Conservation (phyloP, 2,797 vertebrate genomes). For the Halcyon smyrnensis region DNA sequence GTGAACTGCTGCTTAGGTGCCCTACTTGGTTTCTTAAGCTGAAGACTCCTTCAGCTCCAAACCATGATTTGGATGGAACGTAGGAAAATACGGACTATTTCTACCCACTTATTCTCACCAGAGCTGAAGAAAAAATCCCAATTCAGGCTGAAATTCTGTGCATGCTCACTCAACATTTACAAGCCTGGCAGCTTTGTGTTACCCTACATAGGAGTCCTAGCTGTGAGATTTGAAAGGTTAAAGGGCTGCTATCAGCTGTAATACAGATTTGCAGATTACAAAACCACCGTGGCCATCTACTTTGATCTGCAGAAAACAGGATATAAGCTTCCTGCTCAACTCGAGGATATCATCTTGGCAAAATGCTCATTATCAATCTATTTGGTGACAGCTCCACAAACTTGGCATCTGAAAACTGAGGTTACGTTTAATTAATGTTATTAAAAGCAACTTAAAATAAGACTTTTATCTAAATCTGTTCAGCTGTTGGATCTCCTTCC, state of each 20-base stretch:
- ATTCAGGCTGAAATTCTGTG: background rate
- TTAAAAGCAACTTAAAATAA: background rate
- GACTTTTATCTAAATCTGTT: background rate
- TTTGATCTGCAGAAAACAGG: background rate
- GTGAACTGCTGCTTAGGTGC: background rate
- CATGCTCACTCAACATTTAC: background rate
- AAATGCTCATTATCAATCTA: background rate
- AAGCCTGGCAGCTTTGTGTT: conserved; percentile 15
- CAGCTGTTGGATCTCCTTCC: background rate
- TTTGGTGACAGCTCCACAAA: background rate
- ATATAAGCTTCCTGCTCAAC: background rate
- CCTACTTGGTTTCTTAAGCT: background rate
- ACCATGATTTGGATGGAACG: background rate
- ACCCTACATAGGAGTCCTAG: conserved; percentile 9
- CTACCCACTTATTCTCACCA: background rate
- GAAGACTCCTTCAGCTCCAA: background rate
- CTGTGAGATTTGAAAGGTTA: conserved; percentile 47
- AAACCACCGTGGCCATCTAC: conserved; percentile 21
- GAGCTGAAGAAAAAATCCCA: background rate
- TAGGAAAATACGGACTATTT: background rate
- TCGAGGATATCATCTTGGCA: background rate
- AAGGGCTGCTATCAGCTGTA: conserved; percentile 42
- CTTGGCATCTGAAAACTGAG: background rate
- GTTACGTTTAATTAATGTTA: background rate
- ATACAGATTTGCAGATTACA: conserved; percentile 64